Percentiles rank a stretch among this genome's conserved stretches.
Evolutionary conservation across 1,140 invertebrate genomes (phyloP).

Genomic region (Adoxophyes honmai): DNA sequence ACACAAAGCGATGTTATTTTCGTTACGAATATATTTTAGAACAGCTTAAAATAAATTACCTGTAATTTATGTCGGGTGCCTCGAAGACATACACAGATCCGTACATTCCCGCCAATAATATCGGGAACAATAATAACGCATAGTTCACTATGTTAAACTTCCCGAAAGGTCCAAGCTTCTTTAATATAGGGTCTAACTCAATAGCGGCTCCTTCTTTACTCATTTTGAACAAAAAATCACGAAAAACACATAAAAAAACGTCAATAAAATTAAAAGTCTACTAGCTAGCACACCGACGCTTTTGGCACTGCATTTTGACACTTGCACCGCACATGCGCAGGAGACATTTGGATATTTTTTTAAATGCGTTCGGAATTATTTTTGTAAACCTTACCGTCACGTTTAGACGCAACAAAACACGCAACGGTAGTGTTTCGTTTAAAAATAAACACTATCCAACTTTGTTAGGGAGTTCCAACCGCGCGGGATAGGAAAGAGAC

Average conservation of each 20-base stretch:
- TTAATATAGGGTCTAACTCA: constrained; percentile 49
- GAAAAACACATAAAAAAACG: background rate
- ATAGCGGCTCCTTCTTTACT: constrained; percentile 28
- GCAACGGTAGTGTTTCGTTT: background rate
- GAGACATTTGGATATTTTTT: background rate
- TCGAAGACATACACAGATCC: constrained; percentile 62
- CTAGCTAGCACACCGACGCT: constrained; percentile 8
- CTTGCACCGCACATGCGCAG: background rate
- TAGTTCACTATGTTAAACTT: constrained; percentile 65
- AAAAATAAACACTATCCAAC: constrained; percentile 1
- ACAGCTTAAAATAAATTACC: constrained; percentile 32
- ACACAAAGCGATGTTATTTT: too few species aligned
- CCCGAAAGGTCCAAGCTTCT: constrained; percentile 56
- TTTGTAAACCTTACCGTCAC: background rate
- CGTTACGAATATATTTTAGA: background rate
- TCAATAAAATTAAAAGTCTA: constrained; percentile 13
- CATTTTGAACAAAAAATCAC: constrained; percentile 33
- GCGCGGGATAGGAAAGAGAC: background rate
- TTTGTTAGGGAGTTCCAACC: background rate
- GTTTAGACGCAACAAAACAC: background rate
- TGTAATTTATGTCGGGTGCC: constrained; percentile 56
- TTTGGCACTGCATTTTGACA: constrained; percentile 2
- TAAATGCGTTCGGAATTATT: background rate
- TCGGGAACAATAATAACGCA: constrained; percentile 56
- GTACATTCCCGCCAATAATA: constrained; percentile 67